A percentile compares a stretch with the other conserved stretches of the same genome.
These are phyloP conservation scores for Watsonalla cultraria DNA, from an alignment of 2,888 invertebrate species.

Conservation along the genomic window DNA sequence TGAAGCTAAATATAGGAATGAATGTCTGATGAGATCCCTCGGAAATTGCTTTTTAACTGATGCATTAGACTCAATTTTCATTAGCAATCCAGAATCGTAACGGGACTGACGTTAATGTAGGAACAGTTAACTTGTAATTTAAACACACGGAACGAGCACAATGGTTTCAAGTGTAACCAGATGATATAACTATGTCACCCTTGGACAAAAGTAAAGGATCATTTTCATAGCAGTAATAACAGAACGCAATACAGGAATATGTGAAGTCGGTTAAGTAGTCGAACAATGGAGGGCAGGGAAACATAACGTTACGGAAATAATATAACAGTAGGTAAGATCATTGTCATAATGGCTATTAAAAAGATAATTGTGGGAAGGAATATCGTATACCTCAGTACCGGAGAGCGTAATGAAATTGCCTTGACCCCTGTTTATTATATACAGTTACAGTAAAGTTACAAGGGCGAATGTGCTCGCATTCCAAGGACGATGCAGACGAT, in stretches of 20 bases:
- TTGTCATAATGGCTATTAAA: no score
- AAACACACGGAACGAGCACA: slow-evolving; percentile 17
- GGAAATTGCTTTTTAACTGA: background rate
- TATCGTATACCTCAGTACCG: no score
- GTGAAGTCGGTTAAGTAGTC: background rate
- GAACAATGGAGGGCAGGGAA: background rate
- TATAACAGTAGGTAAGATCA: no score
- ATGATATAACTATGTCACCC: slow-evolving; percentile 25
- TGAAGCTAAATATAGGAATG: background rate
- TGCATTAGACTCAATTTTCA: background rate
- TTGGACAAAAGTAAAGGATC: background rate
- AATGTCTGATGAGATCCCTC: background rate
- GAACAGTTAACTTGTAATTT: slow-evolving; percentile 2
- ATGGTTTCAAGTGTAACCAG: slow-evolving; percentile 16
- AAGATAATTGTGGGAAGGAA: no score
- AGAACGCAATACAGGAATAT: background rate
- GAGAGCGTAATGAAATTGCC: no score
- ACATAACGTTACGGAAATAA: no score
- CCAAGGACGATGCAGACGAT: slow-evolving; percentile 8
- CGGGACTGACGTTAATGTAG: background rate
- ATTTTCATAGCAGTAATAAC: background rate
- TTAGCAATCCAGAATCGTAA: background rate
- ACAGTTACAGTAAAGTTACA: background rate
- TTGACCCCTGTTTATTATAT: background rate
- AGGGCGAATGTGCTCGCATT: slow-evolving; percentile 8